Evolutionary conservation across 2,113 vertebrate species (phyloP), one percentile per base, ranked within the genome.

Genomic region (Siniperca chuatsi): DNA sequence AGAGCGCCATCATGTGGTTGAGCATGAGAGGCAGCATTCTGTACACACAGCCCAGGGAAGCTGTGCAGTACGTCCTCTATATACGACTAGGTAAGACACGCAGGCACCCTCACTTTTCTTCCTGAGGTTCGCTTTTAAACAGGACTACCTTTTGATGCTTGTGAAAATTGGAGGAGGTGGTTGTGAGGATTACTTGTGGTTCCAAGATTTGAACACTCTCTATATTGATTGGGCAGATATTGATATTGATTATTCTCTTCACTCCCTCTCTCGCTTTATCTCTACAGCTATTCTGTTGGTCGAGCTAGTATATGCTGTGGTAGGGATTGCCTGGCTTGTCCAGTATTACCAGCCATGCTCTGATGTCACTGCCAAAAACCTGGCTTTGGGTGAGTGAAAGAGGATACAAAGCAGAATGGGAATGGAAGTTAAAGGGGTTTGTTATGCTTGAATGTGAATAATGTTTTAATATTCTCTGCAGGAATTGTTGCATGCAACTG

Each of bases 1-100:
- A 99, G 95, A 97, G 98, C 83, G 98, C 98, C 95, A 99, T 99
- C 96, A 99, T 99, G 96, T 99, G 98, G 98, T 94, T 99, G 93
- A 99, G 98, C 94, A 99, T 99, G 98, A 96, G 98, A 20, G 98
- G 98, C 86, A 99, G 98, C 92, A 99, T 99, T 95, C 96, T 99
- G 79, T 98, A 99, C 96, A 99, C 98, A 0, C 97, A 99, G 94
- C 98, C 98, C 29, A 95, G 98, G 48, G 98, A 99, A 85, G 99
- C 98, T 78, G 98, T 99, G 96, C 98, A 99, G 96, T 99, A 99
- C 64, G 98, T 99, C 87, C 96, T 99, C 90, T 99, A 99, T 84
- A 99, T 99, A 93, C 97, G 98, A 83, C 96, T 99, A 75, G 98
- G 98, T 99, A 96, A 97, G 97, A 44, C 74, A 76, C 25, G 5